Conservation (phyloP, 2,797 vertebrate species). For the Protonibea diacanthus region DNA sequence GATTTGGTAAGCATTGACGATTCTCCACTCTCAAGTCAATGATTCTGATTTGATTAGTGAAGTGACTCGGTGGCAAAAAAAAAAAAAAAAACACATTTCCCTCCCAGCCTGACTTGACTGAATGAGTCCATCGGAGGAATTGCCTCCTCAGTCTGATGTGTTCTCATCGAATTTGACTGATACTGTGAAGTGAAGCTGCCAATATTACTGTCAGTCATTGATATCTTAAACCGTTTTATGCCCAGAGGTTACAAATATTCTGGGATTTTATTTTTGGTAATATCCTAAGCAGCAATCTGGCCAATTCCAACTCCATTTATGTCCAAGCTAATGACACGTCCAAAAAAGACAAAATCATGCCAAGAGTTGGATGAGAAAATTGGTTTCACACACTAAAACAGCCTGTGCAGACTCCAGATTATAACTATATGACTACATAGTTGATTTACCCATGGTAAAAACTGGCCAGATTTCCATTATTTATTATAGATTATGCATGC, state of each 20-base stretch:
- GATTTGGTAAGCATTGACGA: conserved; percentile 57
- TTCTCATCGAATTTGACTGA: conserved; percentile 42
- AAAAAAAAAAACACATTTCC: conserved; percentile 42
- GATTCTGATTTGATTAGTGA: conserved; percentile 74
- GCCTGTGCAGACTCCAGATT: no score
- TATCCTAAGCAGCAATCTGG: background rate
- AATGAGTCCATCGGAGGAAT: conserved; percentile 44
- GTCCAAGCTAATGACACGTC: background rate
- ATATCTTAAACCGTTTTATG: conserved; percentile 9
- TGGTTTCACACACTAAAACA: background rate
- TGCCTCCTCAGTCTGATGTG: conserved; percentile 38
- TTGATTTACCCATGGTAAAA: no score
- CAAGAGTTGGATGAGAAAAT: background rate
- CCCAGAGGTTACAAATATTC: background rate
- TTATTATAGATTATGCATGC: conserved; percentile 3
- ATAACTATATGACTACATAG: no score
- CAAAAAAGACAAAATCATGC: background rate
- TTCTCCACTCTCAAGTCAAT: conserved; percentile 50
- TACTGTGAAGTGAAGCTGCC: conserved; percentile 10
- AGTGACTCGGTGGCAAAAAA: conserved; percentile 47
- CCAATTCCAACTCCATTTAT: background rate
- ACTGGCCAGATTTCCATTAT: background rate
- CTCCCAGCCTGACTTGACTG: conserved; percentile 42
- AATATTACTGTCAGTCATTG: conserved; percentile 19
- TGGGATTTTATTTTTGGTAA: background rate